phyloP scores from a whole-genome alignment of 2,888 invertebrate genomes.

The Eupelmus urozonus region DNA sequence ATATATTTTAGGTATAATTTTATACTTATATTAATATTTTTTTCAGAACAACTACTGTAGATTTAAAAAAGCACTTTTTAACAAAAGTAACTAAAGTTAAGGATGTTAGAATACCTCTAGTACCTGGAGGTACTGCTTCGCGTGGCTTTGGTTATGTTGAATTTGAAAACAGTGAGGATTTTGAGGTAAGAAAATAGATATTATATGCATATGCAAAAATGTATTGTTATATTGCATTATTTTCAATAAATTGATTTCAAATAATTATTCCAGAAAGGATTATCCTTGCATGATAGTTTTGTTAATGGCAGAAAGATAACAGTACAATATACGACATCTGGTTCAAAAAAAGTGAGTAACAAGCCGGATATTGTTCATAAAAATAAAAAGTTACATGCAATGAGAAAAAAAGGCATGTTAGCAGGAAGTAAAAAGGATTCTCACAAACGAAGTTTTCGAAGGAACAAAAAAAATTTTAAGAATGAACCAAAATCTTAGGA shows the following conservation, averaged over 20 bases:
- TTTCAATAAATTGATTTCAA: conserved; percentile 16
- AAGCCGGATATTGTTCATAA: conserved; percentile 73
- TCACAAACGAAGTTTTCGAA: conserved; percentile 70
- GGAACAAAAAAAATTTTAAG: conserved; percentile 53
- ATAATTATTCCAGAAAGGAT: conserved; percentile 75
- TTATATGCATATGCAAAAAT: neutral
- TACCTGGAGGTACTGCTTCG: conserved; percentile 68
- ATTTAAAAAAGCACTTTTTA: conserved; percentile 76
- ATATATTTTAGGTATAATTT: conserved; percentile 26
- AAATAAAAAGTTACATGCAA: conserved; percentile 76
- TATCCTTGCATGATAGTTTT: conserved; percentile 76
- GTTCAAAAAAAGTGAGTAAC: conserved; percentile 72
- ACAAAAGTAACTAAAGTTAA: conserved; percentile 74
- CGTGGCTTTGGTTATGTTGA: conserved; percentile 78
- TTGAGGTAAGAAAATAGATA: conserved; percentile 73
- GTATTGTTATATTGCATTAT: neutral
- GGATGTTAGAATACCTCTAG: conserved; percentile 75
- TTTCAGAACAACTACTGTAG: conserved; percentile 71
- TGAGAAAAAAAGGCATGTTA: conserved; percentile 75
- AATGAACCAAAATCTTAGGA: neutral
- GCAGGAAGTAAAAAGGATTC: conserved; percentile 71
- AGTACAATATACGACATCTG: conserved; percentile 76
- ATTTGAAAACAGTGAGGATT: conserved; percentile 74
- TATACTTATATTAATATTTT: too few species aligned
- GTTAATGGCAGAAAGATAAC: conserved; percentile 76